phyloP scores from a whole-genome alignment of 1,140 invertebrate species.

The Cydia amplana region DNA sequence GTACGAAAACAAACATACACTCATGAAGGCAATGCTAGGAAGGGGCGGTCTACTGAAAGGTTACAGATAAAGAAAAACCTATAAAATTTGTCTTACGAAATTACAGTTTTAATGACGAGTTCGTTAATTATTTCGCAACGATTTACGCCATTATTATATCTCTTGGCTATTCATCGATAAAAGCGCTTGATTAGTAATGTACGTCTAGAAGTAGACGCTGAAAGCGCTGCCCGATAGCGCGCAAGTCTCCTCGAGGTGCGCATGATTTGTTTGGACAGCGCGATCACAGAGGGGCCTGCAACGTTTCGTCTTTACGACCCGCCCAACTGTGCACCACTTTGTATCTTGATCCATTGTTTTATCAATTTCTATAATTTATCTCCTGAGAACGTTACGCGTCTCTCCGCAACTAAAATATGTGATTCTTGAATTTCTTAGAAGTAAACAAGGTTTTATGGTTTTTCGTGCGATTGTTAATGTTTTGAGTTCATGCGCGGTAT shows the following conservation, averaged over 20 bases:
- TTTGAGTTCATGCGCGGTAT: not conserved
- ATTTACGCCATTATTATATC: not conserved
- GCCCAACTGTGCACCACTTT: slow-evolving; percentile 71
- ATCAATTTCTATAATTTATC: slow-evolving; percentile 79
- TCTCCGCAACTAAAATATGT: slow-evolving; percentile 59
- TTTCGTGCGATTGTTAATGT: slow-evolving; percentile 7
- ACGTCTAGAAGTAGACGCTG: slow-evolving; percentile 36
- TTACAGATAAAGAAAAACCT: not conserved
- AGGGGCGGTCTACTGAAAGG: not conserved
- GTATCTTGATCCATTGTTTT: slow-evolving; percentile 73
- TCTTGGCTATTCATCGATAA: not conserved
- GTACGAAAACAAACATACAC: slow-evolving; percentile 49
- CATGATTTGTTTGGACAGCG: slow-evolving; percentile 72
- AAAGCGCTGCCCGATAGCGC: slow-evolving; percentile 41
- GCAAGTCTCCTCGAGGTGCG: slow-evolving; percentile 40
- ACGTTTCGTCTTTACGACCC: slow-evolving; percentile 73
- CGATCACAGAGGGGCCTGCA: slow-evolving; percentile 69
- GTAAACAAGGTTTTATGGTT: slow-evolving; percentile 51
- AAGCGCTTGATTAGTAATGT: not conserved
- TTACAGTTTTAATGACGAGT: not conserved
- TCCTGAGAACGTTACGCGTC: slow-evolving; percentile 68
- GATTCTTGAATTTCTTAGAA: slow-evolving; percentile 62
- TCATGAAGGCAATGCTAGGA: slow-evolving; percentile 16
- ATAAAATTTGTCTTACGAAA: not conserved
- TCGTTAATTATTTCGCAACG: not conserved